phyloP scores from a whole-genome alignment of 2,797 vertebrate genomes.

The Oreochromis mossambicus region DNA sequence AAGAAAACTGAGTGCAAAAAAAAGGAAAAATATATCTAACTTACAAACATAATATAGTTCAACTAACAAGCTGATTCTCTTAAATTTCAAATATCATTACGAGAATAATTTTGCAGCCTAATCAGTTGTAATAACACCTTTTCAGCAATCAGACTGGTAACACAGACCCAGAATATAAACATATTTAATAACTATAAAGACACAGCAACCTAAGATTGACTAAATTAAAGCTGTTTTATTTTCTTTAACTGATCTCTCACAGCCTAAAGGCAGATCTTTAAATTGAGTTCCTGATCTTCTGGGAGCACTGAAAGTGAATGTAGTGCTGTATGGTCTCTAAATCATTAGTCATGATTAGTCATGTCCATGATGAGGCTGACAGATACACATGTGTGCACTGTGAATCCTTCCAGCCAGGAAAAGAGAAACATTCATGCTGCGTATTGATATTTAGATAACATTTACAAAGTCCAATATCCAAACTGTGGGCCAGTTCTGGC shows the following conservation, averaged over 20 bases:
- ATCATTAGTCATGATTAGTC: background rate
- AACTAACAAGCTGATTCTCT: fast-evolving
- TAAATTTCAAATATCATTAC: background rate
- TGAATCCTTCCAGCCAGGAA: background rate
- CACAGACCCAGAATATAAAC: background rate
- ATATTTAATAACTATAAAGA: background rate
- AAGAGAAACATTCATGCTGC: background rate
- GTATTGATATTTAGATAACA: background rate
- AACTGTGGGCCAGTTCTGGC: background rate
- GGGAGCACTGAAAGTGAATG: background rate
- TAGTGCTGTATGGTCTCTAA: background rate
- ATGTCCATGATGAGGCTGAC: background rate
- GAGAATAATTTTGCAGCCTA: background rate
- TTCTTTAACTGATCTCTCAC: background rate
- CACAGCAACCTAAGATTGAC: background rate
- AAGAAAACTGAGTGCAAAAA: background rate
- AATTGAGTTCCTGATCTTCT: background rate
- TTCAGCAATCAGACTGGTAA: background rate
- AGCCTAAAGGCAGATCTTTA: background rate
- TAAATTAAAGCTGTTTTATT: background rate
- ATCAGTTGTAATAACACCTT: background rate
- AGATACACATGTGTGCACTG: background rate
- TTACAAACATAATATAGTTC: background rate
- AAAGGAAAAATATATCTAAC: fast-evolving
- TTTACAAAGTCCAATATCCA: background rate